Percentiles rank a stretch among this genome's conserved stretches.
Conservation (phyloP, 2,797 vertebrate species). For the Sebastolobus alascanus region DNA sequence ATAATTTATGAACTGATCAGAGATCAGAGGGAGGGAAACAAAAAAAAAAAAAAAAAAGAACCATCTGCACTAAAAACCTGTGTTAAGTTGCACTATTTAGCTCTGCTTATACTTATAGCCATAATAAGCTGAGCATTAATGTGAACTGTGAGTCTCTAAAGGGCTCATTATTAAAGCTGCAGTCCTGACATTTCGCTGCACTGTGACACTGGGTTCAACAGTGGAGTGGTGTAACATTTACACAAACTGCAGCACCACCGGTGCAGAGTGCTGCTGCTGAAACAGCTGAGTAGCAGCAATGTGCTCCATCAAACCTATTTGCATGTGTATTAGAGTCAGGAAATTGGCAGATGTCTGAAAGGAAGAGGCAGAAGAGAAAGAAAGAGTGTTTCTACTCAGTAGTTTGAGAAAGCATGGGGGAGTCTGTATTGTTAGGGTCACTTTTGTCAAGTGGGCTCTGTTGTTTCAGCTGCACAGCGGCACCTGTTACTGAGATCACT, state of each 20-base stretch:
- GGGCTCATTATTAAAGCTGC: conserved; percentile 22
- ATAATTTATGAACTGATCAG: neutral
- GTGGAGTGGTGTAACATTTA: conserved; percentile 39
- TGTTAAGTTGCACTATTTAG: conserved; percentile 9
- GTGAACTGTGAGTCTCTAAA: conserved; percentile 1
- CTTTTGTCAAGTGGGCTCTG: conserved; percentile 63
- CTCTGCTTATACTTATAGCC: neutral
- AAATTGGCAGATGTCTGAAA: conserved; percentile 86
- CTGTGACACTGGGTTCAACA: conserved; percentile 37
- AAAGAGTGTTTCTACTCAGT: conserved; percentile 59
- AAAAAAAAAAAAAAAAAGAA: conserved; percentile 26
- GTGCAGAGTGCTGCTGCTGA: conserved; percentile 42
- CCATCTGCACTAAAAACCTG: neutral
- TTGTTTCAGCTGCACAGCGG: conserved; percentile 54
- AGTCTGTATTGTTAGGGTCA: conserved; percentile 62
- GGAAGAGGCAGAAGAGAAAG: conserved; percentile 74
- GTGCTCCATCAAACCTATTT: conserved; percentile 70
- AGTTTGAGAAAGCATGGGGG: conserved; percentile 26
- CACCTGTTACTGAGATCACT: conserved; percentile 65
- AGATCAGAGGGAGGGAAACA: neutral
- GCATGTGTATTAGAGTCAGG: conserved; percentile 79
- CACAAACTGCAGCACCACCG: conserved; percentile 65
- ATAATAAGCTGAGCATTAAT: neutral
- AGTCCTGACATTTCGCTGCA: conserved; percentile 28
- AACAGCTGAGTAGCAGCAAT: conserved; percentile 39